A percentile compares a stretch with the other conserved stretches of the same genome.
These are phyloP conservation scores for Ecdyonurus torrentis DNA, from an alignment of 2,888 invertebrate genomes.

Conservation along the genomic window DNA sequence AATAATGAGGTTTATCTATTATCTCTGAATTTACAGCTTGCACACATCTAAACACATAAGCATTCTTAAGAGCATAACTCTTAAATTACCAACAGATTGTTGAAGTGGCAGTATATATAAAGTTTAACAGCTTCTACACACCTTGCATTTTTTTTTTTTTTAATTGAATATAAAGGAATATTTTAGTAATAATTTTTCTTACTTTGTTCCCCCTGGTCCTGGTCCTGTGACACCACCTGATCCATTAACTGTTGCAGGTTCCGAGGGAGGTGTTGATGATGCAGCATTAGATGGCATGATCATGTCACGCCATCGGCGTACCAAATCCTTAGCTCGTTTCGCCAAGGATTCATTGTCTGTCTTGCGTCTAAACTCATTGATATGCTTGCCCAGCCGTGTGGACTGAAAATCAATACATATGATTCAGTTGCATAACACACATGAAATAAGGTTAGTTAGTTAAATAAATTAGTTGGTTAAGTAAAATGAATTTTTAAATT, in stretches of 20 bases:
- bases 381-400: conserved; percentile 85
- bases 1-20: no score
- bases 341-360: conserved; percentile 71
- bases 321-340: conserved; percentile 75
- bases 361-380: conserved; percentile 80
- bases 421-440: no score
- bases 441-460: background rate
- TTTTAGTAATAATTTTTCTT: background rate
- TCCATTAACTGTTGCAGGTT: background rate
- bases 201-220: conserved; percentile 1
- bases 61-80: no score
- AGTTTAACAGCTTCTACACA: no score
- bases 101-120: no score
- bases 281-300: conserved; percentile 38
- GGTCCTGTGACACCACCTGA: background rate
- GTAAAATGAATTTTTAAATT: no score
- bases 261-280: conserved; percentile 14
- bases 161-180: background rate
- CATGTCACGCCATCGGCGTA: conserved; percentile 84
- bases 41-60: no score
- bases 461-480: background rate
- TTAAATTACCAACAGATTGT: no score
- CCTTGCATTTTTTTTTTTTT: background rate
- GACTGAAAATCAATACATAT: no score
- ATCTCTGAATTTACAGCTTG: no score